Base-by-base conservation (phyloP, 2,113 vertebrate species). In the Helogale parvula region DNA sequence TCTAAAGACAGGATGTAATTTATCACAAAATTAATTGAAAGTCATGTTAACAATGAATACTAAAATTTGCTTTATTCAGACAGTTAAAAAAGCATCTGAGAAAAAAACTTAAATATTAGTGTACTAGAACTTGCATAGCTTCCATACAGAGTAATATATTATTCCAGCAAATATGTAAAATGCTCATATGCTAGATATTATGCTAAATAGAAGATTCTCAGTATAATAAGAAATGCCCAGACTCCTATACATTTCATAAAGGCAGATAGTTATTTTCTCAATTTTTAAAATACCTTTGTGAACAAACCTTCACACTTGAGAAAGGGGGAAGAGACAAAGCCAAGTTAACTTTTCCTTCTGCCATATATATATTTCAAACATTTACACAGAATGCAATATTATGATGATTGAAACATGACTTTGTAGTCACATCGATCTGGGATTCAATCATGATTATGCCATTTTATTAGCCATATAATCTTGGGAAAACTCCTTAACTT, bases 11-110 rank as follows among this genome's bases (percentile, higher is more conserved):
- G 68, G 16, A 38, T 66, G 23, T 27, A 71, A 68, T n/a, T 57
- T 71, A 77, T 52, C 74, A 72, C 50, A 72, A 92, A 91, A 94
- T 77, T 60, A 74, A 90, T 45, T 29, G n/a, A 92, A 65, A 83
- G 29, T 52, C 92, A 60, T 8, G 13, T 31, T 69, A 68, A 57
- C 21, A 38, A n/a, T 23, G 9, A 71, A 71, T 4, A 88, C 8
- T 50, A 94, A 87, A 72, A 77, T 86, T 57, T 77, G 21, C 66
- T 91, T 94, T 79, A 45, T 41, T 45, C 21, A 66, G 69, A 19
- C 31, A 79, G n/a, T 23, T 92, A 7, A 65, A 90, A 76, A 89
- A 74, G 19, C 15, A 25, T 52, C n/a, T 54, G 54, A 57, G 41
- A 35, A 71, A 91, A 97, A 25, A 92, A 86, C 17, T 45, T 54